Base-by-base conservation (phyloP, 1,140 invertebrate species). In the Drosophila pandora region DNA sequence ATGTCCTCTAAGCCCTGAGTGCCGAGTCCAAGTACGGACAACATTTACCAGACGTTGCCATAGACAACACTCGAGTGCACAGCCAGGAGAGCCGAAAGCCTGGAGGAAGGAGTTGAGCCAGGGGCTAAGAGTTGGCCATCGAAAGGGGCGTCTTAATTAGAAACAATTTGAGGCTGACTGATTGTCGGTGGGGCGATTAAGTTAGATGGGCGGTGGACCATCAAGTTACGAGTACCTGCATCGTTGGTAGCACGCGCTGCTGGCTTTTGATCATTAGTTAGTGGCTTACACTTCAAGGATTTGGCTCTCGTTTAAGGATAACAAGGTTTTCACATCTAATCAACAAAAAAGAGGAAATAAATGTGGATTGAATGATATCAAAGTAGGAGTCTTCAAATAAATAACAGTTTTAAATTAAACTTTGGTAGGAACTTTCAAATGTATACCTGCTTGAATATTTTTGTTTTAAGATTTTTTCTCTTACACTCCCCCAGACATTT, bases 101-200 rank as follows among this genome's bases (percentile, higher is more conserved):
- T 7, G 13, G 7, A 17, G 28, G 0, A 0, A 17, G 50, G 60
- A 21, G 43, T 47, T 22, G 41, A 21, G 9, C 2, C 7, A 22
- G 64, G 17, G 30, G 47, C 43, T 43, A 49, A 41, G 52, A 34
- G 37, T 21, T n/a, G 25, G 25, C 73, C 25, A 56, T 39, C 53
- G 61, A 65, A 58, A 62, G 32, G 62, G 70, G 57, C 70, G 55
- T 70, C 82, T 78, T 85, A 87, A 87, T 85, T 85, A 85, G 81
- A 82, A 85, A 78, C 82, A 81, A 81, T 81, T 85, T 85, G 82
- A 70, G 78, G 74, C 82, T 71, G 78, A 75, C 82, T 81, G 82
- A 84, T 87, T 81, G 82, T 78, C 57, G 53, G 62, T 30, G 63
- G 52, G 53, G 13, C 48, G 43, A 41, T 39, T 49, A 7, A 9